phyloP scores from a whole-genome alignment of 1,140 invertebrate species.

The Hycleus phaleratus region DNA sequence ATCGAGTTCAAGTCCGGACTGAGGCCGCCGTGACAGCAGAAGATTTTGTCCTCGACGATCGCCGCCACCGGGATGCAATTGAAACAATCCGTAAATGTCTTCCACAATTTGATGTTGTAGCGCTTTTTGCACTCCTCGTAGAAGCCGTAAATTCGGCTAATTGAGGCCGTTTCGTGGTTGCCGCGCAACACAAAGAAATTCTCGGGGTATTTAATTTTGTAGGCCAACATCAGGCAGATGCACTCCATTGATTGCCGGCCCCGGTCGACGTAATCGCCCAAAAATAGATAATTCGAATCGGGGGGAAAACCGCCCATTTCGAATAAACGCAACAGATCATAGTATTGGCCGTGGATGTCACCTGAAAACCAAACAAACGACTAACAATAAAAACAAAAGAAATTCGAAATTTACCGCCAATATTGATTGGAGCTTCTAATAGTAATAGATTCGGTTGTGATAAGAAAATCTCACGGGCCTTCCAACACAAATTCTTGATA shows the following conservation, averaged over 20 bases:
- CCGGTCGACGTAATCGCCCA: slow-evolving; percentile 82
- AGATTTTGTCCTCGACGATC: slow-evolving; percentile 82
- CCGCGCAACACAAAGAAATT: slow-evolving; percentile 82
- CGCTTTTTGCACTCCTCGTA: slow-evolving; percentile 86
- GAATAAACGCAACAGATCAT: slow-evolving; percentile 94
- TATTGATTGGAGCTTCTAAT: too few species aligned
- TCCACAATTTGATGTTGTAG: slow-evolving; percentile 78
- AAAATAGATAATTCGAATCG: slow-evolving; percentile 99
- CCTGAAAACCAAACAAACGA: slow-evolving; percentile 46
- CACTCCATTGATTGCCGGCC: slow-evolving; percentile 84
- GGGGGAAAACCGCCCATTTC: slow-evolving; percentile 99
- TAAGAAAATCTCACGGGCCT: too few species aligned
- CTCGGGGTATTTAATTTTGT: slow-evolving; percentile 90
- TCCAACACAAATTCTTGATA: too few species aligned
- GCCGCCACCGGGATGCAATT: slow-evolving; percentile 83
- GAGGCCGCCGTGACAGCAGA: slow-evolving; percentile 79
- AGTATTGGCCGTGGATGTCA: slow-evolving; percentile 99
- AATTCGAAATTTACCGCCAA: too few species aligned
- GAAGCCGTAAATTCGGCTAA: slow-evolving; percentile 95
- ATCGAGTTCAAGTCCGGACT: slow-evolving; percentile 84
- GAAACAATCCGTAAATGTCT: slow-evolving; percentile 82
- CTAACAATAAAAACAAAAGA: too few species aligned
- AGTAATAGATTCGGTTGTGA: too few species aligned
- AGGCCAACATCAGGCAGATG: slow-evolving; percentile 88
- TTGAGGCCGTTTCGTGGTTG: slow-evolving; percentile 84